Conservation (phyloP, 2,113 vertebrate species). For the Paratilapia polleni region DNA sequence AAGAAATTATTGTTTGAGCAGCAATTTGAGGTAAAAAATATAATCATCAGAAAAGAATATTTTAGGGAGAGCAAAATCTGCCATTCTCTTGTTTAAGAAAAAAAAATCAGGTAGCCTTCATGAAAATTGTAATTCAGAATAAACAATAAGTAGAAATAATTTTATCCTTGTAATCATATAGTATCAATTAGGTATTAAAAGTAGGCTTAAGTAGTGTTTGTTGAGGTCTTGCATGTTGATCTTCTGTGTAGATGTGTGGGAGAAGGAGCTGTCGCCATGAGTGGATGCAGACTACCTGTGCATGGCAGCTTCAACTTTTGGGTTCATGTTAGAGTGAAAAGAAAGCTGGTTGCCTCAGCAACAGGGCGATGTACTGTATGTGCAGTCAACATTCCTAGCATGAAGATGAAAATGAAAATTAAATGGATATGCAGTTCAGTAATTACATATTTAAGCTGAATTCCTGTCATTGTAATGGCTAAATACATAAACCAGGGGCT, state of each 20-base stretch:
- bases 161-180: background rate
- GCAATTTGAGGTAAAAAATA: background rate
- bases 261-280: background rate
- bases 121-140: background rate
- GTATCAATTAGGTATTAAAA: background rate
- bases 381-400: constrained; percentile 19
- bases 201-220: background rate
- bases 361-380: constrained; percentile 41
- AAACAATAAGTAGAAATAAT: background rate
- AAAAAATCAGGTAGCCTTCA: accelerated
- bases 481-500: background rate
- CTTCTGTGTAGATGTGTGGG: background rate
- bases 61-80: background rate
- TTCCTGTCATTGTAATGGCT: background rate
- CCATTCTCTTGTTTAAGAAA: background rate
- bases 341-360: constrained; percentile 53
- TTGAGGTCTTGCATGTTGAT: background rate
- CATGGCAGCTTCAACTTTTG: constrained; percentile 24
- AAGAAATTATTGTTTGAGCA: background rate
- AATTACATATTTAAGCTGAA: background rate
- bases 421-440: background rate
- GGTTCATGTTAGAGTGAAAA: constrained; percentile 8
- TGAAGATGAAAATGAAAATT: background rate
- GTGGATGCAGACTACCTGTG: background rate
- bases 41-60: background rate